Base-by-base conservation (phyloP, 2,113 vertebrate species). In the Dromaius novaehollandiae region DNA sequence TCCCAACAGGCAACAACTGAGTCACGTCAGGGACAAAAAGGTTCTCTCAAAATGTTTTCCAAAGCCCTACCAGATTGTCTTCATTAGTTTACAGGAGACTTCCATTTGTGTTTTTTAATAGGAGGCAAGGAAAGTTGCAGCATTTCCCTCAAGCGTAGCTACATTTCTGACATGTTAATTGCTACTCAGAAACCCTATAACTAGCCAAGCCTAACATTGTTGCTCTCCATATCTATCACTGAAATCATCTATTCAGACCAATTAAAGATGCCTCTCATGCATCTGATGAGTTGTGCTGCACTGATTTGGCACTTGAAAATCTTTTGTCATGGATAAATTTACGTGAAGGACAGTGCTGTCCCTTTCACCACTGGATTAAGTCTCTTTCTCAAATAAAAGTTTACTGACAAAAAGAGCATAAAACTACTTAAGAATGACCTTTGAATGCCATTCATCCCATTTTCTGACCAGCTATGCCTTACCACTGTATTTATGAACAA, bases 71-170 rank as follows among this genome's bases (percentile, higher is more conserved):
- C 91, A 93, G 78, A 93, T 36, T 94, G 84, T 87, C 96, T 94
- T 91, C 76, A 90, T 95, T 94, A 92, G 53, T 90, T 87, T 93
- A 91, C 79, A 82, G 64, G 81, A 95, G 82, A 89, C 53, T 96
- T 95, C 56, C 82, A 94, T 80, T 86, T 88, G 90, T 80, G 80
- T 51, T 65, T 83, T 90, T 86, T 16, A 93, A 80, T 4, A 88
- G 50, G 34, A 91, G 24, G 65, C 76, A 95, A 93, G 58, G 88
- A 94, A 95, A 92, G 68, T 84, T 95, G 91, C 87, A 91, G 84
- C 73, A 80, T 86, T 94, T 93, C 50, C 82, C 50, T 92, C 82
- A 86, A 95, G 84, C 28, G 38, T 87, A 88, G 61, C 56, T 88
- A 61, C 1, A 0, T 50, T 96, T 90, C 89, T 96, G 95, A 93